Evolutionary conservation across 1,140 invertebrate species (phyloP), one percentile per base, ranked within the genome.

Genomic region (Wasmannia auropunctata): DNA sequence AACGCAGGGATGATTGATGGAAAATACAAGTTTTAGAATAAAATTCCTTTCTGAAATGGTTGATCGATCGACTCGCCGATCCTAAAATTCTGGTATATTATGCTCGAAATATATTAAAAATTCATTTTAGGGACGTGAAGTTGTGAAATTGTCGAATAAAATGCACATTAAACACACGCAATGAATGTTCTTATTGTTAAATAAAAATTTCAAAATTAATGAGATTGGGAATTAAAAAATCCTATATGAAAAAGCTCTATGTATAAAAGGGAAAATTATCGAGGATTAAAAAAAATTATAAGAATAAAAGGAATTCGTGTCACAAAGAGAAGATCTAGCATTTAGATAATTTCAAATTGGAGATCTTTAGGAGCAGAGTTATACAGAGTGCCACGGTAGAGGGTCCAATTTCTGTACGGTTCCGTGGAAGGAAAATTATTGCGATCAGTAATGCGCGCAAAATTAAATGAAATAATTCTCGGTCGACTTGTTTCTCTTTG

Each of bases 401-500:
- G n/a, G n/a, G 14, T 31, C 8, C 60, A 43, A 43, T 67, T 62
- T 51, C 8, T 19, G n/a, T 40, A 77, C 10, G 6, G n/a, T 46
- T 77, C 7, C 25, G n/a, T 49, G 25, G 14, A 58, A 14, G 8
- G 14, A 7, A 80, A 69, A 16, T 43, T 54, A 56, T 6, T 70
- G 19, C 34, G 22, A 81, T 70, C 31, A 28, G 28, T 69, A 54
- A 80, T 46, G 43, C 28, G 16, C n/a, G 31, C 14, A 69, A 49
- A 79, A 79, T 79, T n/a, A 63, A 77, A 77, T 80, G 62, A 80
- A 54, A 19, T 43, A 69, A 80, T 67, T 80, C 34, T 37, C 28
- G 3, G 4, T 40, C 58, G 75, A 67, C 7, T 62, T 37, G 43
- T 67, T 49, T 51, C 43, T 51, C n/a, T 40, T 16, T 67, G 76